phyloP scores from a whole-genome alignment of 2,797 vertebrate species.

The Echiichthys vipera region DNA sequence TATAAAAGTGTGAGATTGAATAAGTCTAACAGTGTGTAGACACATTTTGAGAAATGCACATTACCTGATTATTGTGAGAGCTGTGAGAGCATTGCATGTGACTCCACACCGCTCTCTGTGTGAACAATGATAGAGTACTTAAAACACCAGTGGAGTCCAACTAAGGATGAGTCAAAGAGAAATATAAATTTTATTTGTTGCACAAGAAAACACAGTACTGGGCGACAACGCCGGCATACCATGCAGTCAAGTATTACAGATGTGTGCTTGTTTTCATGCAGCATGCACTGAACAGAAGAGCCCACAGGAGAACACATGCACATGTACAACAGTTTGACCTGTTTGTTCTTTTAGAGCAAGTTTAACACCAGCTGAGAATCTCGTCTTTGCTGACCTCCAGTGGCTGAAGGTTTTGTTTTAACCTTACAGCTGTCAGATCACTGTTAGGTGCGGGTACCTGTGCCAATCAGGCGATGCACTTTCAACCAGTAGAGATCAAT shows the following conservation, averaged over 20 bases:
- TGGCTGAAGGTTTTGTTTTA: not conserved
- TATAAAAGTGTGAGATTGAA: too few relatives aligned
- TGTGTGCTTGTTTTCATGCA: slow-evolving; percentile 83
- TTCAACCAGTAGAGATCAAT: slow-evolving; percentile 13
- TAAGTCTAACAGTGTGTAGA: too few relatives aligned
- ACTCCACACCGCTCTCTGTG: not conserved
- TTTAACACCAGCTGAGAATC: slow-evolving; percentile 50
- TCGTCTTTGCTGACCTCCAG: slow-evolving; percentile 8
- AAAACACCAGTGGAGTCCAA: slow-evolving; percentile 7
- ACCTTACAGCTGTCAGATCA: not conserved
- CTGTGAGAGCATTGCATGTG: not conserved
- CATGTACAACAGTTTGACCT: slow-evolving; percentile 64
- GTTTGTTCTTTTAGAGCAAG: slow-evolving; percentile 34
- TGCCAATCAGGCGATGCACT: not conserved
- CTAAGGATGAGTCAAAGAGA: slow-evolving; percentile 58
- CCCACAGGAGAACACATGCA: slow-evolving; percentile 75
- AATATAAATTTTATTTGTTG: slow-evolving; percentile 80
- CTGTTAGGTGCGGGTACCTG: not conserved
- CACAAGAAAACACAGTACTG: slow-evolving; percentile 80
- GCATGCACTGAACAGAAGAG: slow-evolving; percentile 81
- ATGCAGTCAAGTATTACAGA: slow-evolving; percentile 81
- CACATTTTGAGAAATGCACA: not conserved
- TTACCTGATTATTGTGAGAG: not conserved
- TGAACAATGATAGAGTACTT: not conserved
- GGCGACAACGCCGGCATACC: slow-evolving; percentile 75